Conservation (phyloP, 2,797 vertebrate species). For the Eulemur mongoz region DNA sequence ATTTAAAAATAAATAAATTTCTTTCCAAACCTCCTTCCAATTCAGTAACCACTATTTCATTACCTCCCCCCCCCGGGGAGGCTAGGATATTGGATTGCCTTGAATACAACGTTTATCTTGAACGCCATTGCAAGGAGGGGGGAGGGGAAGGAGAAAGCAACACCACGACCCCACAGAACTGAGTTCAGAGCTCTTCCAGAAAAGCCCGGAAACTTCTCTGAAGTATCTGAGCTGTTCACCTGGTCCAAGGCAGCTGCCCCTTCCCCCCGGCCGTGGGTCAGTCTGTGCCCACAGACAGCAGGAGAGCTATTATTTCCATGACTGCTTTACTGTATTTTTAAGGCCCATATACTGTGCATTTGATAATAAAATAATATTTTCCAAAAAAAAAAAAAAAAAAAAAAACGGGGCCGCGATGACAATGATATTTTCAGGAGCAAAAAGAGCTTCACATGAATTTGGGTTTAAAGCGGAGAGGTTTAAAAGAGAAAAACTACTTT, state of each 20-base stretch:
- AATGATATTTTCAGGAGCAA: not conserved
- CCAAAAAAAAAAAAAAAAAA: constrained; percentile 55
- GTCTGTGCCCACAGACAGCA: accelerated
- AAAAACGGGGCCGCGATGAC: not conserved
- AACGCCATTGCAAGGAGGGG: accelerated
- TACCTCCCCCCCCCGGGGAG: not conserved
- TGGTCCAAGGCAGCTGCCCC: not conserved
- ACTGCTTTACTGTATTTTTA: constrained; percentile 81
- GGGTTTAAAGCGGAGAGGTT: accelerated
- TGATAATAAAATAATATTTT: constrained; percentile 88
- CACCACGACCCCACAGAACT: accelerated
- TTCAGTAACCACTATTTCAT: accelerated
- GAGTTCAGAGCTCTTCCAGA: not conserved
- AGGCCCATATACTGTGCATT: constrained; percentile 85
- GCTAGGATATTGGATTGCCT: not conserved
- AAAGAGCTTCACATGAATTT: not conserved
- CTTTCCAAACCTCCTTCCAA: accelerated
- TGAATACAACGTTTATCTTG: not conserved
- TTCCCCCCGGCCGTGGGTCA: accelerated
- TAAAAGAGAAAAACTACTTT: not conserved
- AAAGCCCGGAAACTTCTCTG: not conserved
- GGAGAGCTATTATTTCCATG: not conserved
- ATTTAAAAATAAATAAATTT: too few relatives aligned
- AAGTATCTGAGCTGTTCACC: not conserved
- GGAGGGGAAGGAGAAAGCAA: accelerated